Conservation (phyloP, 2,797 vertebrate genomes). For the Karalla daura region DNA sequence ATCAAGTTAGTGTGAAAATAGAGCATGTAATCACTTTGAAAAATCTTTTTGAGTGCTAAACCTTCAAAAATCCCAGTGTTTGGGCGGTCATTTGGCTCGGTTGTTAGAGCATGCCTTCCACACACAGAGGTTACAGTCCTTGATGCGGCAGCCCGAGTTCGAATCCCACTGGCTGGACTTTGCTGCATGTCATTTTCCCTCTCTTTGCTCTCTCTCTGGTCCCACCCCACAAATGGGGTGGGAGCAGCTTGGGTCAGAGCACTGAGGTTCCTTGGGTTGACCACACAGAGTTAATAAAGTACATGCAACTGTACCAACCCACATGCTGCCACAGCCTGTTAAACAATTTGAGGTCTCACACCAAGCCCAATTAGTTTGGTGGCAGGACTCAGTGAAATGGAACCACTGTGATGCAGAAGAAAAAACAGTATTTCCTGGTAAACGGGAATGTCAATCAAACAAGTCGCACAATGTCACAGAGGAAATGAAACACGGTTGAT, state of each 20-base stretch:
- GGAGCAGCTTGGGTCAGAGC: too few relatives aligned
- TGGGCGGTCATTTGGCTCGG: too few relatives aligned
- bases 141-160: too few relatives aligned
- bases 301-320: slow-evolving; percentile 50
- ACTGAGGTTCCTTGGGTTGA: too few relatives aligned
- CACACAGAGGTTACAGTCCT: too few relatives aligned
- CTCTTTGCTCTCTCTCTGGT: too few relatives aligned
- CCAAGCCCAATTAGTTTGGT: slow-evolving; percentile 81
- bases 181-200: too few relatives aligned
- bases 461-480: slow-evolving; percentile 45
- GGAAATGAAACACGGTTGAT: slow-evolving; percentile 59
- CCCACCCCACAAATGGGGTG: too few relatives aligned
- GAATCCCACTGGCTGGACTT: too few relatives aligned
- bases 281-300: slow-evolving; percentile 42
- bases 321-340: slow-evolving; percentile 67
- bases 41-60: too few relatives aligned
- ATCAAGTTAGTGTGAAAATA: slow-evolving; percentile 7
- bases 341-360: slow-evolving; percentile 73
- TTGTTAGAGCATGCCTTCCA: too few relatives aligned
- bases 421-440: slow-evolving; percentile 63
- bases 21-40: not conserved
- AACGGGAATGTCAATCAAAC: slow-evolving; percentile 76
- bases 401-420: slow-evolving; percentile 73
- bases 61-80: too few relatives aligned
- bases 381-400: slow-evolving; percentile 78